Base-by-base conservation (phyloP, 2,888 invertebrate species). In the Platynereis dumerilii region DNA sequence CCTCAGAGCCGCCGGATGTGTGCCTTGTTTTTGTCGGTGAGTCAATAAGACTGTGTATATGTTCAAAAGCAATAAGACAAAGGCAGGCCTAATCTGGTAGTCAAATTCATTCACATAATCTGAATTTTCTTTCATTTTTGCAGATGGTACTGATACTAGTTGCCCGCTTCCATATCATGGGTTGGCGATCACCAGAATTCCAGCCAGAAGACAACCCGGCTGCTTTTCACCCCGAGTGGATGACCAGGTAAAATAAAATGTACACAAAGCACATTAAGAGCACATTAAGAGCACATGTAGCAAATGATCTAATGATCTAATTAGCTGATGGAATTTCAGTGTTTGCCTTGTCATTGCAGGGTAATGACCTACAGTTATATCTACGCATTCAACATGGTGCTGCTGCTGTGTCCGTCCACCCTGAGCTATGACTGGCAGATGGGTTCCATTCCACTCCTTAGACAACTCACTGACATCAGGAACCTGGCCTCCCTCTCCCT, bases 351-450 rank as follows among this genome's bases (percentile, higher is more conserved):
- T 34, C 12, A 34, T 34, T 34, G 7, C 34, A 34, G 34, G 81
- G 85, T 91, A 75, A 86, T 92, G 84, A 93, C 92, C 0, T 92
- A 91, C 85, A 89, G 90, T 82, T 93, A 92, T 85, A 85, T 94
- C 78, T 90, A 91, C 5, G 91, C 91, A 0, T 90, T 92, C 86
- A 93, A 93, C 86, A 89, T 90, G 87, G 92, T 92, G 91, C 84
- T 94, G 69, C 86, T 93, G n/a, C 85, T 93, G 61, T 91, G 90
- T 72, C 93, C 93, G 0, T 88, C 89, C 77, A 88, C 88, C 0
- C 86, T 93, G 56, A 91, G 91, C 74, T 93, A 93, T 80, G 94
- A 94, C 84, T 94, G 93, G 93, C 93, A 93, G 86, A 91, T 92
- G 90, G 92, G 92, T 5, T 92, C 92, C 17, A 89, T 94, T 68